Conservation (phyloP, 1,140 invertebrate genomes). For the Drosophila rufa region DNA sequence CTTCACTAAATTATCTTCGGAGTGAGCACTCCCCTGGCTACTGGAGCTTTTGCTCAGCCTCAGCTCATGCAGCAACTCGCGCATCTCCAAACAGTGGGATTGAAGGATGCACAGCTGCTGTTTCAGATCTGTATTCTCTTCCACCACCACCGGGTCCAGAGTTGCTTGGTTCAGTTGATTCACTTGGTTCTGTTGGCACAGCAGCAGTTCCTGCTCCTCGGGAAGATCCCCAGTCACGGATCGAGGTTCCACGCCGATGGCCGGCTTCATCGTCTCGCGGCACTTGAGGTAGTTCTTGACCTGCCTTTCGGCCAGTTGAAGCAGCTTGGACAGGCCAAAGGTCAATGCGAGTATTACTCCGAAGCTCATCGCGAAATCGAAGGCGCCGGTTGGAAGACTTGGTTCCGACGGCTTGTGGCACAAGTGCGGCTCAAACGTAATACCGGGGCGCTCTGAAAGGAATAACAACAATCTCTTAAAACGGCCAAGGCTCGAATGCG, state of each 20-base stretch:
- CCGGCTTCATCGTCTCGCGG: not conserved
- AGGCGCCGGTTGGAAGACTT: not conserved
- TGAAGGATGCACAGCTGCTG: conserved; percentile 50
- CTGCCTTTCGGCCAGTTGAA: conserved; percentile 35
- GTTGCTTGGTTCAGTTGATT: not conserved
- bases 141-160: not conserved
- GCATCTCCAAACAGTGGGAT: conserved; percentile 43
- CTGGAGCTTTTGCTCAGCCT: conserved; percentile 16
- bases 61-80: conserved; percentile 51
- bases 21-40: conserved; percentile 1
- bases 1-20: not conserved
- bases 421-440: conserved; percentile 13
- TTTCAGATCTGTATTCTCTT: conserved; percentile 25
- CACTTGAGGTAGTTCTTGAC: conserved; percentile 7
- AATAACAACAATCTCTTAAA: not conserved
- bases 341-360: conserved; percentile 35
- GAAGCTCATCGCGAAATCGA: conserved; percentile 39
- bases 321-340: conserved; percentile 27
- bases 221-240: not conserved
- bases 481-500: too few relatives aligned
- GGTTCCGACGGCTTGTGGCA: not conserved
- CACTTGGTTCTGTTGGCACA: not conserved
- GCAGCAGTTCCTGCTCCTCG: not conserved
- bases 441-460: conserved; percentile 22
- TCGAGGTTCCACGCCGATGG: not conserved